These are phyloP conservation scores for Scaptomyza tumidula DNA, from an alignment of 2,888 invertebrate species.

Conservation along the genomic window DNA sequence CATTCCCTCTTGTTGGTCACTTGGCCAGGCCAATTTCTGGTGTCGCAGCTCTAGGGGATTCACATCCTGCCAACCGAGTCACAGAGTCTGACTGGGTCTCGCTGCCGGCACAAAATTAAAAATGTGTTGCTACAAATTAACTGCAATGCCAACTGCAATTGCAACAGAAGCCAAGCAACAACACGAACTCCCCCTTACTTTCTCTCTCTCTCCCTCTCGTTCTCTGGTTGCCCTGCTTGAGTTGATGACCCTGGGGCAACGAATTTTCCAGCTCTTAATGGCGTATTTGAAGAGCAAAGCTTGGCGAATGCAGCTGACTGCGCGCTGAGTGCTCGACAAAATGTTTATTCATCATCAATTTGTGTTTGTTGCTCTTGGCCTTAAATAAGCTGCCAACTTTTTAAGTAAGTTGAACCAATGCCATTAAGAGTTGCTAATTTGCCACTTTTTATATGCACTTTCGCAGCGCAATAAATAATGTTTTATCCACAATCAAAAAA, in stretches of 20 bases:
- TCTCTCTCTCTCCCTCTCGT: neutral
- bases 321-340: constrained; percentile 35
- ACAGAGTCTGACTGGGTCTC: neutral
- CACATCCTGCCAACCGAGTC: constrained; percentile 9
- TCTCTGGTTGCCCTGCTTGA: neutral
- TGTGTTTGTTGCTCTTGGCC: constrained; percentile 39
- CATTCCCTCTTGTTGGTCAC: constrained; percentile 13
- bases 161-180: neutral
- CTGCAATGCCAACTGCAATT: constrained; percentile 50
- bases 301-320: constrained; percentile 5
- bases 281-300: constrained; percentile 9
- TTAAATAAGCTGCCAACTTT: constrained; percentile 23
- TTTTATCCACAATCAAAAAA: neutral
- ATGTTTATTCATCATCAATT: constrained; percentile 70
- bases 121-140: constrained; percentile 64
- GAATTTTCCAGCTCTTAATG: constrained; percentile 13
- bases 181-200: neutral
- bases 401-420: constrained; percentile 29
- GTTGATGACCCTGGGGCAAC: constrained; percentile 16
- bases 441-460: constrained; percentile 15
- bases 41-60: constrained; percentile 4
- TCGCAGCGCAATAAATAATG: neutral
- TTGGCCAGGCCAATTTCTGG: constrained; percentile 15
- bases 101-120: constrained; percentile 50
- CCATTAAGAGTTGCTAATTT: constrained; percentile 20